phyloP scores from a whole-genome alignment of 1,140 invertebrate genomes.

The Geopemphigus sp. region DNA sequence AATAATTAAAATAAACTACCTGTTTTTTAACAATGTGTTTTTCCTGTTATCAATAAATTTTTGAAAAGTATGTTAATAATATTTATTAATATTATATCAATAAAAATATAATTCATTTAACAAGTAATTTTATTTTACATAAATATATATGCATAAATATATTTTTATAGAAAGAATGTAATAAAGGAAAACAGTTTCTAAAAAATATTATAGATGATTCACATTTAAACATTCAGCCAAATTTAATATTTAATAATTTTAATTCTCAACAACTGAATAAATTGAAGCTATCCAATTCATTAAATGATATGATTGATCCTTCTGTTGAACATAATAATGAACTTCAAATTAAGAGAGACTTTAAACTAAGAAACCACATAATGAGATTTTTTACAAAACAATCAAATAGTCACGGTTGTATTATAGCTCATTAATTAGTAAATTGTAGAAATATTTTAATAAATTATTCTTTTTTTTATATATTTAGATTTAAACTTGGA shows the following conservation, averaged over 20 bases:
- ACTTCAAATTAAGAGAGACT: conserved; percentile 17
- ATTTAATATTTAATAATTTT: conserved; percentile 16
- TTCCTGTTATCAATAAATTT: too few species aligned
- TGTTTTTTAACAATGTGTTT: too few species aligned
- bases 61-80: too few species aligned
- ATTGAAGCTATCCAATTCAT: conserved; percentile 20
- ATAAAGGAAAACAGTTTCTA: conserved; percentile 35
- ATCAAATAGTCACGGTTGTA: conserved; percentile 20
- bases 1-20: too few species aligned
- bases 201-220: conserved; percentile 10
- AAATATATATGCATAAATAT: too few species aligned
- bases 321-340: conserved; percentile 14
- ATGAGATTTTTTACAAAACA: conserved; percentile 31
- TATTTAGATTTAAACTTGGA: conserved; percentile 42
- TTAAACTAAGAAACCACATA: conserved; percentile 9
- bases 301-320: conserved; percentile 9
- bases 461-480: conserved; percentile 6
- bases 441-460: neutral
- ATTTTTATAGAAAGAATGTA: conserved; percentile 48
- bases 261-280: conserved; percentile 14
- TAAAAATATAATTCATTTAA: too few species aligned
- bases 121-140: too few species aligned
- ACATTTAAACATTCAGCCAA: conserved; percentile 9
- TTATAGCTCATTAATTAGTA: neutral
- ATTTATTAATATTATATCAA: too few species aligned